Percentiles rank a stretch among this genome's conserved stretches.
These are phyloP conservation scores for Alethe diademata DNA, from an alignment of 2,113 vertebrate species.

Conservation along the genomic window DNA sequence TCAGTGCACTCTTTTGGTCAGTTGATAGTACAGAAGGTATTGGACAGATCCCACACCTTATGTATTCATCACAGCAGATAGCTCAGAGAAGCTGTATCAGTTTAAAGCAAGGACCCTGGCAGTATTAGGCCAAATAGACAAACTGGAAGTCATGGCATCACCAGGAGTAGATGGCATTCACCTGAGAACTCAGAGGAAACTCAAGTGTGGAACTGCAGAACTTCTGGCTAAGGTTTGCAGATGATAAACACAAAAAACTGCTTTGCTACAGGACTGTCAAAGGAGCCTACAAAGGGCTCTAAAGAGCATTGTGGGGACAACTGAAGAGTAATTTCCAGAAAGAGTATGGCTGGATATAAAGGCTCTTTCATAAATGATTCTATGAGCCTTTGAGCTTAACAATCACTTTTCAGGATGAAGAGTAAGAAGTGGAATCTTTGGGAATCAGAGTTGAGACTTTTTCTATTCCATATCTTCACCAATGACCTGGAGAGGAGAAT, in stretches of 20 bases:
- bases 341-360: not conserved
- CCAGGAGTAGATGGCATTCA: not conserved
- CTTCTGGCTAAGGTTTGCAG: not conserved
- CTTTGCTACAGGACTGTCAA: not conserved
- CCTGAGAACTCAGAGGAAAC: not conserved
- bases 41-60: not conserved
- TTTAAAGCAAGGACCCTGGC: not conserved
- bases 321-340: not conserved
- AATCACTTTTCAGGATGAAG: not conserved
- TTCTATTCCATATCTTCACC: not conserved
- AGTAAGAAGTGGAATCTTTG: not conserved
- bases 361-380: not conserved
- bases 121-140: not conserved
- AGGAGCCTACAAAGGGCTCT: not conserved
- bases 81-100: rapidly evolving
- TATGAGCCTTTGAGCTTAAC: not conserved
- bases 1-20: not conserved
- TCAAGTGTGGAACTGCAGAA: not conserved
- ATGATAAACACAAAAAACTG: not conserved
- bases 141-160: not conserved
- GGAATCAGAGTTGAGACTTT: not conserved
- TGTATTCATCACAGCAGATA: rapidly evolving
- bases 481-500: not conserved
- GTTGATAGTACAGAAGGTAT: not conserved
- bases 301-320: not conserved